These are phyloP conservation scores for Tragelaphus eurycerus DNA, from an alignment of 2,797 vertebrate species.

Conservation along the genomic window DNA sequence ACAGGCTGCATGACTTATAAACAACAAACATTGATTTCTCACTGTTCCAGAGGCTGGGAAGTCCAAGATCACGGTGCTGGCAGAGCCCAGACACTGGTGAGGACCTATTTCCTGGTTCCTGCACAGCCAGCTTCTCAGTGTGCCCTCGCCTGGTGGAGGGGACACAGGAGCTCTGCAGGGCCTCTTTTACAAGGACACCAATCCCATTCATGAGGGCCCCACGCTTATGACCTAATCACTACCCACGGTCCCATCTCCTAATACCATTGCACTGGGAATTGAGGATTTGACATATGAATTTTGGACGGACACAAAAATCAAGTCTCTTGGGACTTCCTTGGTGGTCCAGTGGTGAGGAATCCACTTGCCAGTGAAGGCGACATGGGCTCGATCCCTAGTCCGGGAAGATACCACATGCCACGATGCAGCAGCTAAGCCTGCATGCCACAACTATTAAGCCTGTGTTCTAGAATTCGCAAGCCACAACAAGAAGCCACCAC, in stretches of 20 bases:
- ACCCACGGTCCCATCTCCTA: background rate
- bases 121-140: background rate
- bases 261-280: background rate
- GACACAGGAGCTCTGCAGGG: background rate
- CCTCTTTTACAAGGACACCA: background rate
- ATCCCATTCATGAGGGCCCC: background rate
- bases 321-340: background rate
- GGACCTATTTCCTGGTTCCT: background rate
- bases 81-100: background rate
- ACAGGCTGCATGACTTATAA: background rate
- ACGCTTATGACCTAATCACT: background rate
- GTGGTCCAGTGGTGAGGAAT: background rate
- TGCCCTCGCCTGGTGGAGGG: background rate
- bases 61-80: background rate
- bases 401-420: background rate
- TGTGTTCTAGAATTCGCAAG: background rate
- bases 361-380: background rate
- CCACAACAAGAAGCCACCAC: background rate
- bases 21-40: background rate
- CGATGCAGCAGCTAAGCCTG: accelerated
- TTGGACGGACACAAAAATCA: background rate
- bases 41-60: background rate
- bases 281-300: background rate
- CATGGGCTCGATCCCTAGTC: background rate
- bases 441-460: background rate